A percentile compares a stretch with the other conserved stretches of the same genome.
Evolutionary conservation across 2,113 vertebrate species (phyloP).

Genomic region (Vicugna pacos): DNA sequence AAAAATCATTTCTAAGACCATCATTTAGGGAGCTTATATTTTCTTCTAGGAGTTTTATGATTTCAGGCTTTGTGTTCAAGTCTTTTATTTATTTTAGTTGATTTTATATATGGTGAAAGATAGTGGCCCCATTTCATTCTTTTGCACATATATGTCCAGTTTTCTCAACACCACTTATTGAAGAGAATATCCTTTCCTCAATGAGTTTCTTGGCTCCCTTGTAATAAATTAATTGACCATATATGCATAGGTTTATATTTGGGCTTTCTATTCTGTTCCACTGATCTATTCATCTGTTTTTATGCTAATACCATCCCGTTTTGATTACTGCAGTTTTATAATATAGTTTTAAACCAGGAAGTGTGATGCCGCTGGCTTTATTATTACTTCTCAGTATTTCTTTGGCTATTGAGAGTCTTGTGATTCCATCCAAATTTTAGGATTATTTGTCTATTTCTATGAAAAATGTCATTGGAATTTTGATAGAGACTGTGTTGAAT

Average conservation of each 20-base stretch:
- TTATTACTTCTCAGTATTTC: neutral
- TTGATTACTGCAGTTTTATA: neutral
- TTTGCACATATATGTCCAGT: neutral
- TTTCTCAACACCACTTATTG: neutral
- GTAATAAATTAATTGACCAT: neutral
- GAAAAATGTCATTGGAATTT: neutral
- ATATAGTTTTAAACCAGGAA: neutral
- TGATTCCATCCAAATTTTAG: neutral
- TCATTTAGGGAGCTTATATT: neutral
- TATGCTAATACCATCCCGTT: neutral
- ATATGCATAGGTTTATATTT: neutral
- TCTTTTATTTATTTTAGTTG: neutral
- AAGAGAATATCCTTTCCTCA: neutral
- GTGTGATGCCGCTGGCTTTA: neutral
- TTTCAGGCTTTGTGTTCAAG: neutral
- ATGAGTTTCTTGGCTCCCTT: neutral
- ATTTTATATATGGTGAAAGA: neutral
- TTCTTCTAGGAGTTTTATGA: neutral
- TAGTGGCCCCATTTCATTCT: neutral
- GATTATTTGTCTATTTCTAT: neutral
- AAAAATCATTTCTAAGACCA: neutral
- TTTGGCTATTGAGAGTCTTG: neutral
- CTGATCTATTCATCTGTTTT: neutral
- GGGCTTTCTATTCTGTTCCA: neutral
- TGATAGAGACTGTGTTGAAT: neutral